phyloP scores from a whole-genome alignment of 2,797 vertebrate genomes.

The Pteronotus mesoamericanus region DNA sequence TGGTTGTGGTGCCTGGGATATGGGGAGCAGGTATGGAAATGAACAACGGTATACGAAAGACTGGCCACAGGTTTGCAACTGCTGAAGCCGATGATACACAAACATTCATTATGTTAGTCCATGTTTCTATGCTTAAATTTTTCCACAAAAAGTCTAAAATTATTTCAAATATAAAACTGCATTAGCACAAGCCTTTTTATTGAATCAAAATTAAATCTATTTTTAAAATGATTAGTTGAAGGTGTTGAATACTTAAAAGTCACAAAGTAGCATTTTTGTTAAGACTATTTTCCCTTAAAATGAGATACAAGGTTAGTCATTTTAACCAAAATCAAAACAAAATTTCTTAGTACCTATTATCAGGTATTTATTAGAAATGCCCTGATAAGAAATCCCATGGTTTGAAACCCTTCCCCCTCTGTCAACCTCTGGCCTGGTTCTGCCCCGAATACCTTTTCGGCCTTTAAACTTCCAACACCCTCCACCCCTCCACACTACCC shows the following conservation, averaged over 20 bases:
- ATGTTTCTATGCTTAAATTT: neutral
- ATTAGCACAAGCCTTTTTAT: neutral
- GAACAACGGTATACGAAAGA: neutral
- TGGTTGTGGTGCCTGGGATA: neutral
- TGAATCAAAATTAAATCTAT: conserved; percentile 5
- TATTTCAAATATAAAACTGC: conserved; percentile 20
- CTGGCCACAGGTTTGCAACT: neutral
- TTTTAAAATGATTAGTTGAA: neutral
- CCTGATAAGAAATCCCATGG: neutral
- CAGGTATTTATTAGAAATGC: neutral
- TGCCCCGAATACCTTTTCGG: neutral
- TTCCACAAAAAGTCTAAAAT: neutral
- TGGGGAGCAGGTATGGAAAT: neutral
- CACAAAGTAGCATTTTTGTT: neutral
- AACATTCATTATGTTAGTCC: neutral
- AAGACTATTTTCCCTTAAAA: conserved; percentile 11
- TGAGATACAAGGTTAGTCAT: neutral
- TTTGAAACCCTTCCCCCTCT: neutral
- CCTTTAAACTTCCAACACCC: neutral
- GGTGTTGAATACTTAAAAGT: conserved; percentile 28
- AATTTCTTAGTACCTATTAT: neutral
- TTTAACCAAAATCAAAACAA: neutral
- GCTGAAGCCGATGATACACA: neutral
- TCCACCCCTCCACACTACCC: no score
- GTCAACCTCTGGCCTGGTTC: neutral